A percentile compares a stretch with the other conserved stretches of the same genome.
Evolutionary conservation across 2,797 vertebrate species (phyloP).

Genomic region (Scolopax bukidnonensis): DNA sequence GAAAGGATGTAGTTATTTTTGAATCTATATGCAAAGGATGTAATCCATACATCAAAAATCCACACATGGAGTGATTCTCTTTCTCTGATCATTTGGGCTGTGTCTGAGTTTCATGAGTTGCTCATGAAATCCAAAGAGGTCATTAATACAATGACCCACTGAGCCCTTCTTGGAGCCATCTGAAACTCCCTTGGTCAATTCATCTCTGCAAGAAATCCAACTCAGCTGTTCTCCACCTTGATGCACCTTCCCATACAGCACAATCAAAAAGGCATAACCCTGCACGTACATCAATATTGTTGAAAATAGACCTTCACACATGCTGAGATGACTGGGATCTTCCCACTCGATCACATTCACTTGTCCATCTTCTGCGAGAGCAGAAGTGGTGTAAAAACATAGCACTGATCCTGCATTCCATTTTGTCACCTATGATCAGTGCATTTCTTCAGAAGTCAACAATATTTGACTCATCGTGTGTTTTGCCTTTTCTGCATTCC

Average conservation of each 20-base stretch:
- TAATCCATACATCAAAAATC: not conserved
- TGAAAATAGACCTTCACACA: not conserved
- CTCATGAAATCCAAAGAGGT: not conserved
- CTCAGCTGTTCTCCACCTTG: not conserved
- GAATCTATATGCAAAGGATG: not conserved
- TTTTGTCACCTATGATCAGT: not conserved
- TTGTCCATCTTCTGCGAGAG: not conserved
- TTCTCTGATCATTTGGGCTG: not conserved
- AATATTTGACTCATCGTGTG: rapidly evolving
- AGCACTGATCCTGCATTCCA: not conserved
- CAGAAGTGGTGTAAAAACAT: not conserved
- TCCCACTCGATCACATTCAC: not conserved
- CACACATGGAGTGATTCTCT: not conserved
- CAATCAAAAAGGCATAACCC: not conserved
- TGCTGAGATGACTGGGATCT: rapidly evolving
- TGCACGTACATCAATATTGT: not conserved
- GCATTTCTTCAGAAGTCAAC: not conserved
- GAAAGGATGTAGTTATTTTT: not conserved
- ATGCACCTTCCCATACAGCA: not conserved
- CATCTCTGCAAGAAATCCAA: not conserved
- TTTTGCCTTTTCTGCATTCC: not conserved
- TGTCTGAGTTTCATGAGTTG: not conserved
- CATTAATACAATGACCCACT: not conserved
- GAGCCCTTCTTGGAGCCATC: not conserved
- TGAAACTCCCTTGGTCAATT: not conserved